Conservation (phyloP, 2,888 invertebrate species). For the Siphlonurus alternatus region DNA sequence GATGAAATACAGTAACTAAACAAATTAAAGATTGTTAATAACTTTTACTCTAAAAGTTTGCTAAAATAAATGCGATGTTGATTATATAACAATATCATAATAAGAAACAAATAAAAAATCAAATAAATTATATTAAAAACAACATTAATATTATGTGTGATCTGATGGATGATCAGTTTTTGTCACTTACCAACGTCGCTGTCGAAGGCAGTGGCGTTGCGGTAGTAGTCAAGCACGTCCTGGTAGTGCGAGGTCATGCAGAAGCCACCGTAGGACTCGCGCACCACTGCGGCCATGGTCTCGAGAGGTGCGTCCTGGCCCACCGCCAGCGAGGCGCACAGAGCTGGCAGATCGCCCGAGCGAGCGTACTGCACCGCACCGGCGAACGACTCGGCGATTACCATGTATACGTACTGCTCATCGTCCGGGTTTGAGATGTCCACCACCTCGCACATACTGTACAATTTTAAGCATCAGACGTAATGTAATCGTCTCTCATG, state of each 20-base stretch:
- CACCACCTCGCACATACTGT: neutral
- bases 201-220: neutral
- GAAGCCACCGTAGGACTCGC: neutral
- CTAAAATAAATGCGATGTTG: too few relatives aligned
- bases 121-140: too few relatives aligned
- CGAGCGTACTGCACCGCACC: neutral
- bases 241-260: neutral
- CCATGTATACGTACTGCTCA: neutral
- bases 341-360: neutral
- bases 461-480: too few relatives aligned
- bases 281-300: neutral
- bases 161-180: too few relatives aligned
- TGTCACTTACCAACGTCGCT: slow-evolving; percentile 15
- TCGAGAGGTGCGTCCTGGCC: neutral
- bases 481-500: too few relatives aligned
- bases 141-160: too few relatives aligned
- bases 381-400: neutral
- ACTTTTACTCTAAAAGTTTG: neutral
- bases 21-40: too few relatives aligned
- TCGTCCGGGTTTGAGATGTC: neutral
- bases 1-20: too few relatives aligned
- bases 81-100: too few relatives aligned
- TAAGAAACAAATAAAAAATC: too few relatives aligned
- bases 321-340: neutral
- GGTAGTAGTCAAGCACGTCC: neutral